Base-by-base conservation (phyloP, 1,140 invertebrate genomes). In the Notospermus geniculatus region DNA sequence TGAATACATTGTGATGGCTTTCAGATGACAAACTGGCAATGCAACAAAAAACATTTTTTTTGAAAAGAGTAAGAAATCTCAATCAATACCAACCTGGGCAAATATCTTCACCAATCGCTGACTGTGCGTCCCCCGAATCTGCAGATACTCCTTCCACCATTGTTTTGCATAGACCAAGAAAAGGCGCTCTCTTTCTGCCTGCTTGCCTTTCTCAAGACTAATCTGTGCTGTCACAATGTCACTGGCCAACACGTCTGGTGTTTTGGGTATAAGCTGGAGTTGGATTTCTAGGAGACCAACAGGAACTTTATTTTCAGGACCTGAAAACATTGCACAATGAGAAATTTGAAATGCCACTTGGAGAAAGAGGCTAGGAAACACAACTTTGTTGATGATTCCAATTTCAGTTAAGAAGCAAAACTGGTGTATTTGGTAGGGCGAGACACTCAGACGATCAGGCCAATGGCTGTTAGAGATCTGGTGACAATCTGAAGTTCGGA, bases 131-230 rank as follows among this genome's bases (percentile, higher is more conserved):
- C 72, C 70, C 59, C 80, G 63, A 22, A 83, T 83, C 59, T 80
- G 72, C 0, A 81, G 63, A 57, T 75, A 84, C 54, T 83, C 82
- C 60, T 78, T 77, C 82, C 81, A 83, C 83, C 83, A 84, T 58
- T 82, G 76, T 55, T 82, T 82, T 22, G 79, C 75, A 67, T 83
- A 83, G 1, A 79, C 75, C 7, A 83, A 66, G 64, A 82, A 83
- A 0, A 79, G 54, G 5, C 80, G 57, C 56, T 83, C 79, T 50
- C 67, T 66, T 60, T 83, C 80, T 29, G 79, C 71, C 61, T 79
- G 75, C 15, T 69, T 60, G 32, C 62, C 67, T 23, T 65, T 54
- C 61, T 80, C 79, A 50, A 78, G 58, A 22, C 64, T 65, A 17
- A 74, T 36, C 68, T 82, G 80, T 13, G 74, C 70, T 7, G 63